phyloP scores from a whole-genome alignment of 2,797 vertebrate genomes.

The Clarias pachynema region DNA sequence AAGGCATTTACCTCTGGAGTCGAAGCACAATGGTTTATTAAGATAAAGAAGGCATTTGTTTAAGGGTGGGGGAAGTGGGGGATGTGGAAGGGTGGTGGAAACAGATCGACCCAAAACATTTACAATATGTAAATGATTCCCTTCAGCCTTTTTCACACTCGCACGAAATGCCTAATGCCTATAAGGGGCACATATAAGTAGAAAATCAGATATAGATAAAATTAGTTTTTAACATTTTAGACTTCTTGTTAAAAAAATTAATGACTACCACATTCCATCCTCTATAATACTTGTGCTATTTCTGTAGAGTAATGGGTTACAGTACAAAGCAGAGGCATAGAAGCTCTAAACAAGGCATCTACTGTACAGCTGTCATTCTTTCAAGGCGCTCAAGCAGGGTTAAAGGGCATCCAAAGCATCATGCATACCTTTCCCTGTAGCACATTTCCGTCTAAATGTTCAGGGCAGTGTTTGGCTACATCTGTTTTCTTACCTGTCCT shows the following conservation, averaged over 20 bases:
- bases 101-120: conserved; percentile 40
- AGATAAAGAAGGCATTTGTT: conserved; percentile 55
- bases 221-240: conserved; percentile 37
- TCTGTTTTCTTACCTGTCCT: conserved; percentile 25
- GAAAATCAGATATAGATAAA: conserved; percentile 40
- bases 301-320: conserved; percentile 56
- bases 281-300: conserved; percentile 51
- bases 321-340: conserved; percentile 57
- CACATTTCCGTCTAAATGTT: conserved; percentile 46
- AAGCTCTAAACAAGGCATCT: conserved; percentile 67
- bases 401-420: conserved; percentile 67
- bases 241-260: conserved; percentile 41
- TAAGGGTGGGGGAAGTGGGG: conserved; percentile 3
- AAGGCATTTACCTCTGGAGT: conserved; percentile 61
- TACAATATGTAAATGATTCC: conserved; percentile 21
- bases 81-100: conserved; percentile 26
- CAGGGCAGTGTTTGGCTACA: conserved; percentile 40
- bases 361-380: conserved; percentile 63
- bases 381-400: conserved; percentile 75
- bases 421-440: conserved; percentile 39
- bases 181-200: conserved; percentile 33
- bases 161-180: conserved; percentile 54
- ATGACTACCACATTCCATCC: conserved; percentile 42
- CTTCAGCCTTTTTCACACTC: conserved; percentile 1
- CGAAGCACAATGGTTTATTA: conserved; percentile 75